phyloP scores from a whole-genome alignment of 2,113 vertebrate genomes.

The Corvus cornix region DNA sequence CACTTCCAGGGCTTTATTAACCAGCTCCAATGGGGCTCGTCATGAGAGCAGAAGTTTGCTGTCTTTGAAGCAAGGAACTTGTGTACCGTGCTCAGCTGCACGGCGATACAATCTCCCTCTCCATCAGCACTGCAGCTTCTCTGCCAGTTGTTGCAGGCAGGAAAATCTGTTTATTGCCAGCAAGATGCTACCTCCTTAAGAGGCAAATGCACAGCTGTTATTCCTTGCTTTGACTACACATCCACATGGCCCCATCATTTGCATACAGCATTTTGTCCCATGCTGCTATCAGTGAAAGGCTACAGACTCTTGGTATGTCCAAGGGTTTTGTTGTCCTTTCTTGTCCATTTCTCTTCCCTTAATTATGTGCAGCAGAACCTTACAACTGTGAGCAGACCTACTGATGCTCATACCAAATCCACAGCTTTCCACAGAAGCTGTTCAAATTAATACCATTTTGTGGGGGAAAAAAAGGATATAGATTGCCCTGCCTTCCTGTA shows the following conservation, averaged over 20 bases:
- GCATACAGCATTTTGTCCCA: background rate
- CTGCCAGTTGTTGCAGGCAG: background rate
- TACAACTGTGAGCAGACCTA: background rate
- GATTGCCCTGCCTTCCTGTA: background rate
- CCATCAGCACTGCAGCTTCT: background rate
- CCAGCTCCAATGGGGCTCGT: background rate
- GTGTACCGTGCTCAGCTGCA: background rate
- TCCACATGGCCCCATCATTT: background rate
- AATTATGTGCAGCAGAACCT: background rate
- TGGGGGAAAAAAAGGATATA: background rate
- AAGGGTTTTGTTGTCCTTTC: background rate
- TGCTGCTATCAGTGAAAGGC: background rate
- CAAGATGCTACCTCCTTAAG: background rate
- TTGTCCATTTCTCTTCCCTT: background rate
- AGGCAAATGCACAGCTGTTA: background rate
- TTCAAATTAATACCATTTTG: background rate
- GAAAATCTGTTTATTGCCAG: constrained; percentile 2
- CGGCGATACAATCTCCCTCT: accelerated
- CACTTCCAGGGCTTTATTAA: background rate
- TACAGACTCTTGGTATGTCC: background rate
- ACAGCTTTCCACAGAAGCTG: background rate
- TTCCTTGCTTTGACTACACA: background rate
- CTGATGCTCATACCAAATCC: background rate
- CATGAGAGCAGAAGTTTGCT: background rate
- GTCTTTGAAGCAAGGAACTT: background rate